These are phyloP conservation scores for Diachrysia chrysitis DNA, from an alignment of 2,888 invertebrate genomes.

Conservation along the genomic window DNA sequence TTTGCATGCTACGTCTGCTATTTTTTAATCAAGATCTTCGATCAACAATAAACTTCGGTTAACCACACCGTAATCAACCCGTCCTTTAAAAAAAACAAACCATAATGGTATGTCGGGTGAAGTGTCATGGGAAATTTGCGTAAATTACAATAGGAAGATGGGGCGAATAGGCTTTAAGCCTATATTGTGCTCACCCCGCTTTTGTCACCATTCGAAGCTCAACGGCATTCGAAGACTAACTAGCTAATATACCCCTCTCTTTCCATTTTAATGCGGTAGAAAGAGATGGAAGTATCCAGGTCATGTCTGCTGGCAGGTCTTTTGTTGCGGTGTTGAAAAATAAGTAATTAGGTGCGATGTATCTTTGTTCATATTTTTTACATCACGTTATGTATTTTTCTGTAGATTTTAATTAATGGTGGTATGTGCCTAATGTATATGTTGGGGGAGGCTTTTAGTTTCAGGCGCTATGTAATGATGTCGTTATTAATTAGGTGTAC, in stretches of 20 bases:
- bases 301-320: slow-evolving; percentile 75
- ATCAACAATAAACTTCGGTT: slow-evolving; percentile 32
- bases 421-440: slow-evolving; percentile 19
- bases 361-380: slow-evolving; percentile 66
- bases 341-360: slow-evolving; percentile 86
- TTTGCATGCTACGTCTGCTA: too few relatives aligned
- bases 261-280: slow-evolving; percentile 42
- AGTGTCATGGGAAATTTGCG: slow-evolving; percentile 90
- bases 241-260: slow-evolving; percentile 71
- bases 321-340: slow-evolving; percentile 77
- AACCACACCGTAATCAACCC: slow-evolving; percentile 44
- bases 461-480: slow-evolving; percentile 4
- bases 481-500: not conserved
- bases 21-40: slow-evolving; percentile 20
- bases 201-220: slow-evolving; percentile 79
- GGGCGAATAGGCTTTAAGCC: slow-evolving; percentile 84
- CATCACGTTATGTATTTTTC: slow-evolving; percentile 58
- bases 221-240: slow-evolving; percentile 77
- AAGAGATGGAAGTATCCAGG: slow-evolving; percentile 58
- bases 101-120: slow-evolving; percentile 81
- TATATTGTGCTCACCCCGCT: slow-evolving; percentile 77
- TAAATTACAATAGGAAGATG: slow-evolving; percentile 90
- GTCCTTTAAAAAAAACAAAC: slow-evolving; percentile 64
- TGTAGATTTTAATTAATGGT: slow-evolving; percentile 62
- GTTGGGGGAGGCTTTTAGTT: slow-evolving; percentile 6